Percentiles rank a stretch among this genome's conserved stretches.
phyloP scores from a whole-genome alignment of 2,888 invertebrate species.

The Chromoteleia sp. region DNA sequence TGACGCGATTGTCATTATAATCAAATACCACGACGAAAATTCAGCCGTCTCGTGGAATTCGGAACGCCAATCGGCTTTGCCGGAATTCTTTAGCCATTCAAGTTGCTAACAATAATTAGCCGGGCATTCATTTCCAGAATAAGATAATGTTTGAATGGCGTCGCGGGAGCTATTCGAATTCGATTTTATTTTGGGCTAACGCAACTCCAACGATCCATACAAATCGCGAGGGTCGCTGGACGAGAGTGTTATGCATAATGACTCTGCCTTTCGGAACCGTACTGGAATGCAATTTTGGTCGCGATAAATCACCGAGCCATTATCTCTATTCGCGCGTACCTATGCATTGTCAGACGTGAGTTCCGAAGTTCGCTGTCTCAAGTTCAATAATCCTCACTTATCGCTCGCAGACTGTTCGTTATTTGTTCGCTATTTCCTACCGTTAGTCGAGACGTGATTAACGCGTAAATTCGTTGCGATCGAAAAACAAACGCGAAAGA shows the following conservation, averaged over 20 bases:
- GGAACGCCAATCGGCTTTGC: slow-evolving; percentile 54
- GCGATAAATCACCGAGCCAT: slow-evolving; percentile 77
- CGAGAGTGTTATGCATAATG: slow-evolving; percentile 54
- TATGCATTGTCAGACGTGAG: slow-evolving; percentile 62
- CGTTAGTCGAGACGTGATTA: slow-evolving; percentile 45
- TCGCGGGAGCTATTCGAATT: slow-evolving; percentile 18
- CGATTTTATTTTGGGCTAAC: slow-evolving; percentile 42
- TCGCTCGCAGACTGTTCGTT: slow-evolving; percentile 65
- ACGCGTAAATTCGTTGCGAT: slow-evolving; percentile 52
- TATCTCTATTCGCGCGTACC: slow-evolving; percentile 65
- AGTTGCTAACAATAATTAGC: slow-evolving; percentile 59
- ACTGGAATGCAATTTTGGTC: slow-evolving; percentile 78
- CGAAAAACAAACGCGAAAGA: slow-evolving; percentile 29
- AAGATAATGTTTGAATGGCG: slow-evolving; percentile 60
- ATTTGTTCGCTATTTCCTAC: slow-evolving; percentile 43
- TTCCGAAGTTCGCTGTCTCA: slow-evolving; percentile 75
- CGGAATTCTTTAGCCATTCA: slow-evolving; percentile 48
- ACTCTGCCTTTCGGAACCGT: slow-evolving; percentile 51
- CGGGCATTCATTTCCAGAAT: slow-evolving; percentile 30
- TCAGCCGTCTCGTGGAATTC: slow-evolving; percentile 26
- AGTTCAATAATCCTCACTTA: slow-evolving; percentile 80
- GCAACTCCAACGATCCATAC: slow-evolving; percentile 31
- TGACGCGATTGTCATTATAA: slow-evolving; percentile 66
- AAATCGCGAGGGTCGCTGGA: slow-evolving; percentile 38
- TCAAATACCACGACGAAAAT: slow-evolving; percentile 54